Base-by-base conservation (phyloP, 2,888 invertebrate species). In the Abrostola triplasia region DNA sequence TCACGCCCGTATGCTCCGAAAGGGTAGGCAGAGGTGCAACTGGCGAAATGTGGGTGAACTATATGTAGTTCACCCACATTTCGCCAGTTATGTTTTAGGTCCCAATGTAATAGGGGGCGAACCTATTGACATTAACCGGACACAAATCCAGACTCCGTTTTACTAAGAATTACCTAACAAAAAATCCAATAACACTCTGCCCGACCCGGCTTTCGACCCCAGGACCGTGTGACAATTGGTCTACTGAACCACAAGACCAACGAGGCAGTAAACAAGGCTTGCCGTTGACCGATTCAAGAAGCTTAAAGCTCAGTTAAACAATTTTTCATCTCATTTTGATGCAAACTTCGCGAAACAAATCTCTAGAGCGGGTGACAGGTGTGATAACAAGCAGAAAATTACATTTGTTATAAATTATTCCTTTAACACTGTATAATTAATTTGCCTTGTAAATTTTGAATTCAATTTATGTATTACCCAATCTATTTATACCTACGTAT, bases 321-420 rank as follows among this genome's bases (percentile, higher is more conserved):
- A 6, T 38, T 67, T 47, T 11, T 13, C 53, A 57, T 54, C 24
- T 50, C 48, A 13, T n/a, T 11, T 48, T 13, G 11, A 8, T 0
- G 24, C 5, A 5, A 69, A 74, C 47, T 69, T 74, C n/a, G 11
- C 6, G 12, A 24, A 58, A 74, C 48, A 69, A 70, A 54, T 57
- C 12, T 42, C 24, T 6, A 13, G 12, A 36, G 10, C 11, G 42
- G 38, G 61, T 51, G 70, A 47, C 70, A 75, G 75, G 55, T 70
- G 70, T 37, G 36, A 12, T 36, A 62, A 12, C 53, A 24, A 24
- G 36, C 6, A 51, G 13, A 58, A 55, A 41, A 35, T 44, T 57
- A 49, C 51, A 5, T 35, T 24, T 24, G 13, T 58, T 58, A 40
- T 52, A 40, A 49, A 52, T 61, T 54, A 69, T 70, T 55, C 36